A percentile compares a stretch with the other conserved stretches of the same genome.
phyloP scores from a whole-genome alignment of 1,140 invertebrate genomes.

The Oppia nitens region DNA sequence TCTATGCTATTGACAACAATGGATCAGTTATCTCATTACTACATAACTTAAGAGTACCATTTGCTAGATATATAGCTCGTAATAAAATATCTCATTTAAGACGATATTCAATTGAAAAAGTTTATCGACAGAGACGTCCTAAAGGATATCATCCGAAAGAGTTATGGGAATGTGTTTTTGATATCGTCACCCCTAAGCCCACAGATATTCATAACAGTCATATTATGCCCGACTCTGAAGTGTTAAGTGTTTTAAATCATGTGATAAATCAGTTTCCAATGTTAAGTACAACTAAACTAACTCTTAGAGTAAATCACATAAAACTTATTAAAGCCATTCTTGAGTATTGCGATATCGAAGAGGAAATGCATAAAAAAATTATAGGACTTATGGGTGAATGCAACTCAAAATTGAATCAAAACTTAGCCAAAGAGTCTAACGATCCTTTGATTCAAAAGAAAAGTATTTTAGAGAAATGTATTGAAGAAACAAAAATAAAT shows the following conservation, averaged over 20 bases:
- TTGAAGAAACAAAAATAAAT: not conserved
- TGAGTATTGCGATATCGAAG: constrained; percentile 56
- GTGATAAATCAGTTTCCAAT: constrained; percentile 51
- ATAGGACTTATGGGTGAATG: constrained; percentile 3
- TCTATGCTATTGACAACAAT: constrained; percentile 57
- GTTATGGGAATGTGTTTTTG: constrained; percentile 77
- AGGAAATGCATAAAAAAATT: constrained; percentile 46
- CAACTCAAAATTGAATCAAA: constrained; percentile 1
- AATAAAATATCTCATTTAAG: constrained; percentile 58
- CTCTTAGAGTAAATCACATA: constrained; percentile 64
- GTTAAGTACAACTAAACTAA: constrained; percentile 46
- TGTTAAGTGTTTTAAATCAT: constrained; percentile 57
- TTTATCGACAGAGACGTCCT: constrained; percentile 65
- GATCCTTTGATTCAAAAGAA: not conserved
- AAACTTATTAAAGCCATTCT: constrained; percentile 57
- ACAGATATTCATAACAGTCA: constrained; percentile 32
- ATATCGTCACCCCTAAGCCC: constrained; percentile 57
- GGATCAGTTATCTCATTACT: constrained; percentile 62
- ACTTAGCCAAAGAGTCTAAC: constrained; percentile 4
- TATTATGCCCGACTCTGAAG: constrained; percentile 57
- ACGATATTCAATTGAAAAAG: constrained; percentile 65
- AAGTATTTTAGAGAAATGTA: no score
- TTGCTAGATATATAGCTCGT: constrained; percentile 65
- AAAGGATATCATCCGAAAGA: constrained; percentile 71
- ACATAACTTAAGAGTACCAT: constrained; percentile 42